Base-by-base conservation (phyloP, 2,113 vertebrate genomes). In the Recurvirostra avosetta region DNA sequence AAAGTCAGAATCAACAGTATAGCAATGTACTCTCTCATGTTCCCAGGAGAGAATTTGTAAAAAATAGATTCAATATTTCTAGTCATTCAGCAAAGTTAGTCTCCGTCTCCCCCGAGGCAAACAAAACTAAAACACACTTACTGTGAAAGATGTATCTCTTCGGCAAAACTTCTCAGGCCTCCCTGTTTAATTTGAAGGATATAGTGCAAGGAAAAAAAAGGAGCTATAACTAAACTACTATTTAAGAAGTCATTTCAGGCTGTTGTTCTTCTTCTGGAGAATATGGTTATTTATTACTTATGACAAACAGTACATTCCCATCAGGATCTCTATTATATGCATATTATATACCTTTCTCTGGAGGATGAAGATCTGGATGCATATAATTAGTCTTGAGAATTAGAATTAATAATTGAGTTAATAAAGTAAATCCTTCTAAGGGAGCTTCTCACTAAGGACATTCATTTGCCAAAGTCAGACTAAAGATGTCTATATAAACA, bases 281-380 rank as follows among this genome's bases (percentile, higher is more conserved):
- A 79, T 77, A 86, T 15, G 80, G 47, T 72, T 96, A 78, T 89
- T 94, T 88, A 92, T 93, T 91, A 55, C 34, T 49, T 58, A 67
- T 81, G 53, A 82, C 53, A 93, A 80, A 47, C 38, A 86, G 6
- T 43, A 65, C 47, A 43, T 91, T 94, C 53, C 43, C 32, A 68
- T 43, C n/a, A 94, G 55, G 17, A 71, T 63, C 17, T 83, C 63
- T 58, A 27, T 82, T 79, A 50, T 56, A 36, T 25, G 9, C 25
- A n/a, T 63, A 50, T 49, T 76, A 78, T 11, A 49, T 79, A 36
- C 25, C 58, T 96, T 92, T 61, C 71, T 62, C 41, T 91, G 45
- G 58, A 88, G 62, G 36, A 88, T 1, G 4, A 87, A 63, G 50
- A 38, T 86, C 78, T 84, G 47, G 5, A 32, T 88, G 43, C 36